Evolutionary conservation across 2,797 vertebrate genomes (phyloP).

Genomic region (Siniperca obscura): DNA sequence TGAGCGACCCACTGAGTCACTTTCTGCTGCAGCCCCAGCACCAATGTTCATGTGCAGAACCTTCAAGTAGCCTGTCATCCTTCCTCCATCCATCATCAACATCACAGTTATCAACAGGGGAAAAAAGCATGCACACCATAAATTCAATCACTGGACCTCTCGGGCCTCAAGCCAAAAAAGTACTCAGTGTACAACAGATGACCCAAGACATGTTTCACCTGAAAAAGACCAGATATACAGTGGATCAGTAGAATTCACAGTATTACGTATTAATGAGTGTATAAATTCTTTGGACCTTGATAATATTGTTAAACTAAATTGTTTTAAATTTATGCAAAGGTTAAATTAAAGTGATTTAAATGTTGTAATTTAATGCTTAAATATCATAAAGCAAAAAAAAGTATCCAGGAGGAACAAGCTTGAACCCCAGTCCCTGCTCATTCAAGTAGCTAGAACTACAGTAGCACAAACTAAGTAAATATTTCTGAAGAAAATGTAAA

Average conservation of each 20-base stretch:
- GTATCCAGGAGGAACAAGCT: background rate
- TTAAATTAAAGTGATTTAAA: background rate
- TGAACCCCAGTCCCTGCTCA: background rate
- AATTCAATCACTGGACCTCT: background rate
- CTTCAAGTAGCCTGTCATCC: background rate
- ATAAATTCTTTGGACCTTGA: background rate
- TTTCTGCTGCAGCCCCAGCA: background rate
- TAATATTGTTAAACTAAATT: background rate
- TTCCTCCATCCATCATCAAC: background rate
- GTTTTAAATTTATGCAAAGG: background rate
- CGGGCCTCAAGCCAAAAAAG: background rate
- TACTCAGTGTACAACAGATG: background rate
- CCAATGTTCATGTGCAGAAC: background rate
- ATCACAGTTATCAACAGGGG: background rate
- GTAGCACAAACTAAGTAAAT: background rate
- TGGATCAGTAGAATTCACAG: background rate
- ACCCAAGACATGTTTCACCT: background rate
- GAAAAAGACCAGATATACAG: background rate
- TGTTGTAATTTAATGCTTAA: background rate
- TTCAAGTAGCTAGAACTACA: background rate
- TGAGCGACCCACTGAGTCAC: background rate
- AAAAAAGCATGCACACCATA: background rate
- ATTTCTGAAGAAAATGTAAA: background rate
- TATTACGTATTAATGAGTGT: background rate
- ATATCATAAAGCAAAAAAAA: background rate